phyloP scores from a whole-genome alignment of 35 echinoderm and acorn worm genomes.

The Nesometra sesokonis region DNA sequence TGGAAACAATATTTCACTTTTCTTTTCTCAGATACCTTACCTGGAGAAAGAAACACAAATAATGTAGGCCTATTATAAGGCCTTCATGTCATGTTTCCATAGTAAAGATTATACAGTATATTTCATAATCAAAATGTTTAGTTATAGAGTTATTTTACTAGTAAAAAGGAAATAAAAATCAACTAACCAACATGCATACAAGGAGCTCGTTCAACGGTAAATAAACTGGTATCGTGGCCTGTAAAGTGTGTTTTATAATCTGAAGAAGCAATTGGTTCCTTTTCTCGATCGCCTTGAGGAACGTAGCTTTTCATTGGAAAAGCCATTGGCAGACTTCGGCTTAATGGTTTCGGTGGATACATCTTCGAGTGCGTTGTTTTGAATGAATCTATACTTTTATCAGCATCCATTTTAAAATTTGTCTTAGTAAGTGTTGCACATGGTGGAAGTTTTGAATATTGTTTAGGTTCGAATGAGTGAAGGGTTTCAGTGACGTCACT shows the following conservation, averaged over 20 bases:
- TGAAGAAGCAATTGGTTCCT: conserved; percentile 70
- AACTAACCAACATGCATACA: conserved; percentile 85
- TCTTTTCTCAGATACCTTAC: no score
- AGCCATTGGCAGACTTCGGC: conserved; percentile 50
- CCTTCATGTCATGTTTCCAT: no score
- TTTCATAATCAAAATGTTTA: no score
- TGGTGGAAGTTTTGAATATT: conserved; percentile 46
- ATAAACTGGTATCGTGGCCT: conserved; percentile 59
- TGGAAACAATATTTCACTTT: no score
- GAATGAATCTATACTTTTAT: conserved; percentile 75
- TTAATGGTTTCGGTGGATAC: conserved; percentile 32
- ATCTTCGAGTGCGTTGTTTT: conserved; percentile 64
- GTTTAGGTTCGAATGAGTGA: conserved; percentile 32
- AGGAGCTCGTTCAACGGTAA: conserved; percentile 50
- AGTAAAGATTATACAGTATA: no score
- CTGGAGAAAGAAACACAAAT: no score
- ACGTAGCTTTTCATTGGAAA: conserved; percentile 89
- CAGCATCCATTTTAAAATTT: conserved; percentile 92
- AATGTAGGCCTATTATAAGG: no score
- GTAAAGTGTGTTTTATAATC: conserved; percentile 70
- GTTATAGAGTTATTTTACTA: no score
- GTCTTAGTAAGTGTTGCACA: conserved; percentile 75
- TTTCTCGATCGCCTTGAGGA: conserved; percentile 79
- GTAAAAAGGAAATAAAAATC: no score
- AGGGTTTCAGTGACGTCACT: conserved; percentile 60